phyloP scores from a whole-genome alignment of 2,888 invertebrate species.

The Drosophila colorata region DNA sequence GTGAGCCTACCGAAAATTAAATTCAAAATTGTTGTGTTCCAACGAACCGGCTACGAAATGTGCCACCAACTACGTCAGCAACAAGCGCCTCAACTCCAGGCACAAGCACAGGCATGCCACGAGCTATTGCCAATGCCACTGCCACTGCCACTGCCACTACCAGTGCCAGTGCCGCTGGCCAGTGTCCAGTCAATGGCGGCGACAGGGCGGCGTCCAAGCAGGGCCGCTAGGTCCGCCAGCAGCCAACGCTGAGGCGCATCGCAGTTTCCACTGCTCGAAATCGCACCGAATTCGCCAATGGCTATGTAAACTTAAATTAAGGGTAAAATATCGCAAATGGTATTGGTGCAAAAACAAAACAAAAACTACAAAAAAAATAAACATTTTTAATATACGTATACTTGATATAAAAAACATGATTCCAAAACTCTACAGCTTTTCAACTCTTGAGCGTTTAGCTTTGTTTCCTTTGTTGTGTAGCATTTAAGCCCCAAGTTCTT shows the following conservation, averaged over 20 bases:
- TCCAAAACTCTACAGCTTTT: slow-evolving; percentile 7
- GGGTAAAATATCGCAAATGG: slow-evolving; percentile 85
- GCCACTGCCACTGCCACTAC: slow-evolving; percentile 25
- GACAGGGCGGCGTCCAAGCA: slow-evolving; percentile 45
- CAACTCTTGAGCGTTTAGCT: slow-evolving; percentile 3
- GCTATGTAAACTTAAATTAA: slow-evolving; percentile 82
- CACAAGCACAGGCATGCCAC: slow-evolving; percentile 32
- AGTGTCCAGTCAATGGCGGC: slow-evolving; percentile 39
- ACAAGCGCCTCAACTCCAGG: slow-evolving; percentile 37
- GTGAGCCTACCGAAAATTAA: slow-evolving; percentile 4
- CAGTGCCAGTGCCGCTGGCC: slow-evolving; percentile 30
- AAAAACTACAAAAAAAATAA: slow-evolving; percentile 32
- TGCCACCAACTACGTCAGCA: slow-evolving; percentile 48
- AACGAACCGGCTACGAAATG: slow-evolving; percentile 51
- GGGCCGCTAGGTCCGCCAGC: slow-evolving; percentile 51
- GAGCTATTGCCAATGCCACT: slow-evolving; percentile 19
- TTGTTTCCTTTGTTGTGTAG: slow-evolving; percentile 6
- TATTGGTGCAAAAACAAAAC: slow-evolving; percentile 81
- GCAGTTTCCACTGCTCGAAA: slow-evolving; percentile 46
- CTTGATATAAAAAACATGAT: slow-evolving; percentile 9
- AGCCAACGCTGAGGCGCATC: slow-evolving; percentile 57
- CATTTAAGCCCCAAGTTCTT: background rate
- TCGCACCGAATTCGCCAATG: slow-evolving; percentile 60
- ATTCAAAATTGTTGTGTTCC: slow-evolving; percentile 32
- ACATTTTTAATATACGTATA: slow-evolving; percentile 20